Percentiles rank a stretch among this genome's conserved stretches.
phyloP scores from a whole-genome alignment of 1,140 invertebrate species.

The Drosophila ambigua region DNA sequence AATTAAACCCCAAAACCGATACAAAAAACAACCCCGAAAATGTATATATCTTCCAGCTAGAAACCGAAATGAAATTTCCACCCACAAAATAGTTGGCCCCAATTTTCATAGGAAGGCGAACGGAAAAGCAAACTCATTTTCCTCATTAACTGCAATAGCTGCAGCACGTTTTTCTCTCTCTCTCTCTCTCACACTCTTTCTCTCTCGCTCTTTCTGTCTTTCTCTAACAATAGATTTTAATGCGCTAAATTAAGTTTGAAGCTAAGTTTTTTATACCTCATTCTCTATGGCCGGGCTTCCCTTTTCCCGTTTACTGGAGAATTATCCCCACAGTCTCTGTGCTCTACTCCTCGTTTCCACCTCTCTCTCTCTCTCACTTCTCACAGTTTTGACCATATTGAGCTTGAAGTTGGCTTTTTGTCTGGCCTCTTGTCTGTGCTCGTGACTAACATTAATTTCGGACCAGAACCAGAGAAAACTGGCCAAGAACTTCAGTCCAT shows the following conservation, averaged over 20 bases:
- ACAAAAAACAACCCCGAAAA: neutral
- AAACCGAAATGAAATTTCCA: slow-evolving; percentile 24
- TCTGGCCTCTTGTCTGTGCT: slow-evolving; percentile 53
- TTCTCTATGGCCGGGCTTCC: neutral
- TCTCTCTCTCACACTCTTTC: neutral
- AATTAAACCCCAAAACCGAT: slow-evolving; percentile 11
- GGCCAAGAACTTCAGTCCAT: slow-evolving; percentile 56
- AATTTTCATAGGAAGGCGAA: slow-evolving; percentile 27
- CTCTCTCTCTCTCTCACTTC: slow-evolving; percentile 9
- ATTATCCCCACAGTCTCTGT: slow-evolving; percentile 63
- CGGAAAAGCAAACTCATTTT: slow-evolving; percentile 41
- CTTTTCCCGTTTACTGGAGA: slow-evolving; percentile 20
- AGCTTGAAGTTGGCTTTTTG: slow-evolving; percentile 67
- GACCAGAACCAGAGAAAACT: slow-evolving; percentile 54
- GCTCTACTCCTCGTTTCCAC: neutral
- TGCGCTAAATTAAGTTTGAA: slow-evolving; percentile 73
- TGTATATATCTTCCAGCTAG: slow-evolving; percentile 12
- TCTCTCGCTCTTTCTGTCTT: slow-evolving; percentile 23
- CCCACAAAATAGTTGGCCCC: slow-evolving; percentile 33
- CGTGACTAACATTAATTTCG: slow-evolving; percentile 78
- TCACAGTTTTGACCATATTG: slow-evolving; percentile 59
- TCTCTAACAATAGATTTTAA: slow-evolving; percentile 71
- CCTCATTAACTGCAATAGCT: slow-evolving; percentile 61
- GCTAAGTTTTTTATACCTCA: slow-evolving; percentile 19
- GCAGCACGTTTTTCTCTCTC: slow-evolving; percentile 52